Base-by-base conservation (phyloP, 2,797 vertebrate species). In the Crenichthys baileyi region DNA sequence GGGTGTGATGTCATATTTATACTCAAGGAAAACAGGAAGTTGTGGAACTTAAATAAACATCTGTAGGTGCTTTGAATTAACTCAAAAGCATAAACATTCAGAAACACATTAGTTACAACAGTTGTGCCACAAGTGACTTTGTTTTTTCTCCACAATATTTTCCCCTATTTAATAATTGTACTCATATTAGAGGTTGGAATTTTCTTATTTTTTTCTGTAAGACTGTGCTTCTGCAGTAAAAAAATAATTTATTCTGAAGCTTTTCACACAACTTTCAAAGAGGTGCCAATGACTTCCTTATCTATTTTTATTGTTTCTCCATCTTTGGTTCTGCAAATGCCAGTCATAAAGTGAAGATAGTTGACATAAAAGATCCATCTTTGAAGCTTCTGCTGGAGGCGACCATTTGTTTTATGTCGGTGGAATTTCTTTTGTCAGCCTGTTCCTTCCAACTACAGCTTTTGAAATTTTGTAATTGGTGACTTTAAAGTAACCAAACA, bases 401-500 rank as follows among this genome's bases (percentile, higher is more conserved):
- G 75, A 76, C 46, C 24, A 9, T 83, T 91, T 83, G 73, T 89
- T 89, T 93, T 81, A 90, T 89, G 85, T 80, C 46, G 29, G 86
- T 72, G 79, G 77, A 82, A 81, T 84, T 55, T 58, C 51, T 87
- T 77, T 70, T 24, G 75, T 89, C 82, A 79, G 82, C 81, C 83
- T 75, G 36, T 88, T 87, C 76, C 71, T 26, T 70, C 68, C 78
- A 71, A 80, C 79, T 83, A 78, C 81, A 63, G 79, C 91, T 94
- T 46, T 93, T 95, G 91, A 94, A 93, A 92, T 89, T 85, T 84
- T 88, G 79, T 91, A 85, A 91, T 85, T 80, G 86, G 83, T 82
- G 87, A 89, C 91, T 95, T 91, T 87, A 91, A 93, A 93, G 90
- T 85, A 89, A 88, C 75, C 61, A 85, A 80, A 90, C 85, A 93